Evolutionary conservation across 2,113 vertebrate genomes (phyloP).

Genomic region (Phaethornis superciliosus): DNA sequence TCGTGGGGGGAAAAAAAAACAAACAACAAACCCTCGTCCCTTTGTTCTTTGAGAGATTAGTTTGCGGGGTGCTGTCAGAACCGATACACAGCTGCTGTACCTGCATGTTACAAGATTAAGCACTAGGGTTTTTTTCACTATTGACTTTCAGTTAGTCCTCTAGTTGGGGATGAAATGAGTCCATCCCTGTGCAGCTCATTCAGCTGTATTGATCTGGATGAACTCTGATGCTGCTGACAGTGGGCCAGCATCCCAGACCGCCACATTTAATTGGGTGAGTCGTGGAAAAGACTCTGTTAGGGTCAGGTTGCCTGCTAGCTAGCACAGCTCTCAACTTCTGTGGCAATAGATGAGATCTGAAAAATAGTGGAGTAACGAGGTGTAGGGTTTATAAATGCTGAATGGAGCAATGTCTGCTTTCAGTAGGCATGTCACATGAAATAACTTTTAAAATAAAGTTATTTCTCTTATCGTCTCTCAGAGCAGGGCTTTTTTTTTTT

Average conservation of each 20-base stretch:
- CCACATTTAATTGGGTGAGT: rapidly evolving
- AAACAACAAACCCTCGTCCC: neutral
- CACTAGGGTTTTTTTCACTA: neutral
- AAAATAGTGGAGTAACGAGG: neutral
- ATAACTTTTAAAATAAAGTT: too few species aligned
- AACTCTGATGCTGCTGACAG: neutral
- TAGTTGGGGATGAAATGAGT: neutral
- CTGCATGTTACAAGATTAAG: neutral
- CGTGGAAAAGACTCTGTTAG: neutral
- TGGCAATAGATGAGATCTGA: neutral
- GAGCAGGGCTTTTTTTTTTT: neutral
- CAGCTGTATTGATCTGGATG: neutral
- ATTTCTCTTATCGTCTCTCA: neutral
- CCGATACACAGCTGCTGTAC: neutral
- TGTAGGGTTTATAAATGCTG: neutral
- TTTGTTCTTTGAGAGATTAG: conserved; percentile 20
- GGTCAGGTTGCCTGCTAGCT: neutral
- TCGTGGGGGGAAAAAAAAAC: neutral
- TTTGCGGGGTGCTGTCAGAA: neutral
- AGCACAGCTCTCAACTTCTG: neutral
- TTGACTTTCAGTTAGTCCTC: neutral
- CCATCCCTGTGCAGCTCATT: neutral
- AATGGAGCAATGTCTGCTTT: neutral
- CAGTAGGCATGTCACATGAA: neutral
- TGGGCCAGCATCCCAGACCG: neutral